Evolutionary conservation across 2,113 vertebrate species (phyloP), one percentile per base, ranked within the genome.

Genomic region (Pholis gunnellus): DNA sequence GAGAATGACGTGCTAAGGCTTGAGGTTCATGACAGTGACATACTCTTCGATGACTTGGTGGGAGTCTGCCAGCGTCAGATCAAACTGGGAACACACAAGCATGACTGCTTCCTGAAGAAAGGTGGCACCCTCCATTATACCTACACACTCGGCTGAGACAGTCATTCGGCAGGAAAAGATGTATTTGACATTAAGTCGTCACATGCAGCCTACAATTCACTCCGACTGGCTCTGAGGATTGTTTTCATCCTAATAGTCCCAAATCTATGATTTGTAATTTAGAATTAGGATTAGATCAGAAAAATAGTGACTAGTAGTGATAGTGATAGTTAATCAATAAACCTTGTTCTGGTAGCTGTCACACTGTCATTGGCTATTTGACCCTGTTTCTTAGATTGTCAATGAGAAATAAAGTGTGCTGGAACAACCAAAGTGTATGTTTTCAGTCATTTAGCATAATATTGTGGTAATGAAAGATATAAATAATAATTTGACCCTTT

Each of bases 111-210:
- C 75, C 72, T 91, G 83, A 4, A 70, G 31, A 52, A 84, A 48
- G 87, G 87, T 0, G 87, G 87, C 27, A 75, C 59, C 17, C 81
- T 91, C n/a, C 68, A 84, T 79, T 91, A 91, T 6, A 1, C 48
- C 65, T 91, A 88, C 76, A 89, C 72, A 8, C 81, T 91, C 0
- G 1, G 8, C 1, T 8, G n/a, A 34, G 5, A 27, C 5, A 34
- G 6, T 36, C 38, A 66, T 9, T 29, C 59, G 54, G 22, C 57
- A 22, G 40, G n/a, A 6, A 22, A 1, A 34, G 22, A 44, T 56
- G 31, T 25, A 8, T 56, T 13, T 54, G 46, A 44, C 44, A 31
- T 78, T 18, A 36, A 48, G 9, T 29, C 7, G 6, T 60, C 15
- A 8, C 31, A 64, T 18, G 5, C 15, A 38, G 2, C 17, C 25